Base-by-base conservation (phyloP, 2,888 invertebrate genomes). In the Ichneumoninae sp. region DNA sequence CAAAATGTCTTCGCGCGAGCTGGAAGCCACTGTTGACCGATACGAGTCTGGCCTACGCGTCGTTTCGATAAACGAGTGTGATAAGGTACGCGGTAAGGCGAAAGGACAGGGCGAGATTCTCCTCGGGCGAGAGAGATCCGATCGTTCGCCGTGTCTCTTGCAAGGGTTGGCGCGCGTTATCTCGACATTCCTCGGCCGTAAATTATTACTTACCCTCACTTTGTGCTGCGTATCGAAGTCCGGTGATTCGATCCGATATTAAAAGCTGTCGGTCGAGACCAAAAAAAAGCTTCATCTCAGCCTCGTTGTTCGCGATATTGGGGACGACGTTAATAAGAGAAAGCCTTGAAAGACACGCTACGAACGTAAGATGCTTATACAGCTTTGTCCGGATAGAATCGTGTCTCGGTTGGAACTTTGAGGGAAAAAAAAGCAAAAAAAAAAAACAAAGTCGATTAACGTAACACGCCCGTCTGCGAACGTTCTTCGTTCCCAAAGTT, bases 311-410 rank as follows among this genome's bases (percentile, higher is more conserved):
- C n/a, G 13, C 16, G 16, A 62, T 33, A 82, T 75, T 80, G 40
- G 65, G 71, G 74, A 33, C 6, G 66, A 10, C 13, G 13, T 19
- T 50, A 44, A 77, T 80, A 84, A 86, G 86, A 85, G 80, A 79
- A 85, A 84, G 60, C 79, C 72, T 82, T 30, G 30, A 36, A 72
- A 47, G 84, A 87, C 84, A 87, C 85, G 83, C 44, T 68, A 36
- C 62, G 82, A 87, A 83, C 86, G 86, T 80, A 78, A 68, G 80
- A 71, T 65, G 83, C 82, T 72, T 76, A 54, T 19, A 33, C 77
- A 50, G 60, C 47, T 33, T 54, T n/a, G 19, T 69, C 8, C 30
- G 62, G 70, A 36, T 65, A 54, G 40, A 69, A 70, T 80, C 16
- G 33, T 50, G 71, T 62, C 30, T 33, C 33, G 33, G 16, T n/a